A percentile compares a stretch with the other conserved stretches of the same genome.
Conservation (phyloP, 2,113 vertebrate species). For the Pangasianodon hypophthalmus region DNA sequence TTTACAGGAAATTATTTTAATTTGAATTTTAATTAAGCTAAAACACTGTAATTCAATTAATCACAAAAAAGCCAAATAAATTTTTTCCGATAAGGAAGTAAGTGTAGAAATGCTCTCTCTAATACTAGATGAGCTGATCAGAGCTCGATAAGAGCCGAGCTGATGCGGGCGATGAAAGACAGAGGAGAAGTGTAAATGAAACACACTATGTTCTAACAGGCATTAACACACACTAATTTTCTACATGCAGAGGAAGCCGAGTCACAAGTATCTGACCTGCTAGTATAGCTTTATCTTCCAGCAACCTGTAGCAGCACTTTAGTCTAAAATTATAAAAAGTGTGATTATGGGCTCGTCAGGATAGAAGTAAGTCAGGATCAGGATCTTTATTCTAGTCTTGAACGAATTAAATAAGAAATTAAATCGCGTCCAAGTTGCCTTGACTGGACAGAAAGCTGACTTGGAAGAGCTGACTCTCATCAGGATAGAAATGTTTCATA, state of each 20-base stretch:
- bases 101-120: not conserved
- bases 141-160: not conserved
- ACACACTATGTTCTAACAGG: not conserved
- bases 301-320: not conserved
- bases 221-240: not conserved
- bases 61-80: not conserved
- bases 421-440: not conserved
- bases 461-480: not conserved
- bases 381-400: not conserved
- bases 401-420: not conserved
- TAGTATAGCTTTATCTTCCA: not conserved
- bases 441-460: not conserved
- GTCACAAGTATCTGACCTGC: not conserved
- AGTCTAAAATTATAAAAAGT: not conserved
- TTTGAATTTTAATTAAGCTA: not conserved
- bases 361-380: not conserved
- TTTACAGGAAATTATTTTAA: not conserved
- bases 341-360: not conserved
- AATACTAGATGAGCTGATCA: not conserved
- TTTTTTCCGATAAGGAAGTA: not conserved
- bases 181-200: not conserved
- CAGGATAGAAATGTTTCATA: not conserved
- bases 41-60: not conserved
- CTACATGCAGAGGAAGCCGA: not conserved
- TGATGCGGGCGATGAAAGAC: not conserved